Conservation (phyloP, 1,140 invertebrate species). For the Sinonovacula constricta region DNA sequence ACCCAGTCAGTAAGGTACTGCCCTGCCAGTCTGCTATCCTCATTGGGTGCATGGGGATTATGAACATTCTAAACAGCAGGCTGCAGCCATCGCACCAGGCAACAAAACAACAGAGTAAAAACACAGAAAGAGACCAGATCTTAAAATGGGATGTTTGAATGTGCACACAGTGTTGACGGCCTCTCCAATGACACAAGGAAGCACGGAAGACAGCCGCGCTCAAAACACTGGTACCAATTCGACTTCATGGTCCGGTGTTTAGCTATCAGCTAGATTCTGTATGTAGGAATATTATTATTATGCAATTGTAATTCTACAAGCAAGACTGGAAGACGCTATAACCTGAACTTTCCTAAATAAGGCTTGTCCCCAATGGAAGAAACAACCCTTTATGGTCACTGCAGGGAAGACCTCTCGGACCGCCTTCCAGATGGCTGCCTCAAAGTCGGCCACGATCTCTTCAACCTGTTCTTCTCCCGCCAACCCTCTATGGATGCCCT, state of each 20-base stretch:
- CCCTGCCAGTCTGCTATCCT: not conserved
- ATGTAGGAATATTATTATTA: no score
- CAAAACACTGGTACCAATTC: slow-evolving; percentile 1
- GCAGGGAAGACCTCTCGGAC: no score
- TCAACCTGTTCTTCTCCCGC: no score
- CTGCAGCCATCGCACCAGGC: slow-evolving; percentile 15
- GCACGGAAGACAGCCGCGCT: not conserved
- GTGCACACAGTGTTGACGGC: not conserved
- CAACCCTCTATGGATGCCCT: no score
- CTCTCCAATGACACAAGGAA: not conserved
- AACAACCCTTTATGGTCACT: no score
- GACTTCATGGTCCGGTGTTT: not conserved
- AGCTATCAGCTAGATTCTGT: not conserved
- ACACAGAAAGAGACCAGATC: not conserved
- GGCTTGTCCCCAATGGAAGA: no score
- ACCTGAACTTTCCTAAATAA: no score
- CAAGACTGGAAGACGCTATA: no score
- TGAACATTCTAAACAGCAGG: slow-evolving; percentile 9
- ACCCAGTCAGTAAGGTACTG: slow-evolving; percentile 20
- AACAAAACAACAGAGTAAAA: slow-evolving; percentile 2
- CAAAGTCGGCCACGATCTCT: no score
- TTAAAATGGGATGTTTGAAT: not conserved
- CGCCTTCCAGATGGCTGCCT: no score
- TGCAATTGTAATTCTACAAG: no score
- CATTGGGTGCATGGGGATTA: slow-evolving; percentile 36